These are phyloP conservation scores for Spermophilus dauricus DNA, from an alignment of 2,113 vertebrate species.

Conservation along the genomic window DNA sequence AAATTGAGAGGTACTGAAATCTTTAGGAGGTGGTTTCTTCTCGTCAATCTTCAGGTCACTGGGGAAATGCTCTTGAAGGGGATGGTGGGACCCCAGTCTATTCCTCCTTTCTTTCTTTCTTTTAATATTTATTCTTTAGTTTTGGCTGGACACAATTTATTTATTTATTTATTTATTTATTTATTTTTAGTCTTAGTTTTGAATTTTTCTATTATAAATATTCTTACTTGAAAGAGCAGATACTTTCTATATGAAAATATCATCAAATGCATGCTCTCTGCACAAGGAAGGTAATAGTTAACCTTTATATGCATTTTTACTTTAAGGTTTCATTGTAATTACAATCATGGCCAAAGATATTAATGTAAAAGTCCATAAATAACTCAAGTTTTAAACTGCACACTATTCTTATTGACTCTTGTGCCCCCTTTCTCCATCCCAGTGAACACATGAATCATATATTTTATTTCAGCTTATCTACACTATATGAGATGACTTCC, in stretches of 20 bases:
- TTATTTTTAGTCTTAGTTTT: background rate
- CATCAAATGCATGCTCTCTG: rapidly evolving
- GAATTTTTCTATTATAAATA: background rate
- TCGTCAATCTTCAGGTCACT: too few species aligned
- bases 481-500: rapidly evolving
- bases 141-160: too few species aligned
- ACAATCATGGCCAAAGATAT: background rate
- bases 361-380: background rate
- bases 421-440: background rate
- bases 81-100: background rate
- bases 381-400: background rate
- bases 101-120: background rate
- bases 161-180: too few species aligned
- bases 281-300: background rate
- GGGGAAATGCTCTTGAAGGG: background rate
- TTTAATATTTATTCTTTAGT: too few species aligned
- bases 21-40: background rate
- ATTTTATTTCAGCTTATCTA: background rate
- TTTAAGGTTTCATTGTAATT: background rate
- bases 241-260: background rate
- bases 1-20: background rate
- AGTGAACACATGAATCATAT: rapidly evolving
- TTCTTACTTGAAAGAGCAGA: background rate
- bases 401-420: background rate
- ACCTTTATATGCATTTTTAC: rapidly evolving